Evolutionary conservation across 2,797 vertebrate species (phyloP), one percentile per base, ranked within the genome.

Genomic region (Cottoperca gobio): DNA sequence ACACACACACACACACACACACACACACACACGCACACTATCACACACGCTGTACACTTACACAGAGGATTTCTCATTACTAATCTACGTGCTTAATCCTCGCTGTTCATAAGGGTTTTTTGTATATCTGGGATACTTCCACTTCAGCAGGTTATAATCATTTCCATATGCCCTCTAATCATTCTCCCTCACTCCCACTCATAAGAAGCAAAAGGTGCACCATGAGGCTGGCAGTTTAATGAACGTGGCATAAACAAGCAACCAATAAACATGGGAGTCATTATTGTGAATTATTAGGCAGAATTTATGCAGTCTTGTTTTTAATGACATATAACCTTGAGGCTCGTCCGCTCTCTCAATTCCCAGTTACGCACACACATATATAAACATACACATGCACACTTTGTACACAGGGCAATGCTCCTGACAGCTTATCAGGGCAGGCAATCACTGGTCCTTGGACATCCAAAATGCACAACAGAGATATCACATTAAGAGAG

Each of bases 381-480:
- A 66, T 60, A 31, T 63, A 31, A 28, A 19, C 10, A 43, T 13
- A 39, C 50, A 59, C 31, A 37, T 11, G 61, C 80, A 77, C 73
- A 40, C 16, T 78, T 83, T 84, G 76, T 55, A 78, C 50, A 89
- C 61, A 66, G 71, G 79, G 82, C 82, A 86, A 50, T 72, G 84
- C 64, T 90, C 76, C 78, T 87, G 87, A 78, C 81, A 80, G 88
- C 84, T 93, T 95, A 95, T 94, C 93, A 84, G 73, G 65, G 69
- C 65, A 92, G 88, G 88, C 90, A 93, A 92, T 91, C 83, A 79
- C 8, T 62, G 86, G 91, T 90, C 93, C 93, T 94, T 95, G 93
- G 89, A 88, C 81, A 79, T 89, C 61, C 24, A 26, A 88, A 86
- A 83, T 78, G 83, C 72, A 85, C 65, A 80, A 57, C 76, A 73